phyloP scores from a whole-genome alignment of 2,113 vertebrate species.

The Reinhardtius hippoglossoides region DNA sequence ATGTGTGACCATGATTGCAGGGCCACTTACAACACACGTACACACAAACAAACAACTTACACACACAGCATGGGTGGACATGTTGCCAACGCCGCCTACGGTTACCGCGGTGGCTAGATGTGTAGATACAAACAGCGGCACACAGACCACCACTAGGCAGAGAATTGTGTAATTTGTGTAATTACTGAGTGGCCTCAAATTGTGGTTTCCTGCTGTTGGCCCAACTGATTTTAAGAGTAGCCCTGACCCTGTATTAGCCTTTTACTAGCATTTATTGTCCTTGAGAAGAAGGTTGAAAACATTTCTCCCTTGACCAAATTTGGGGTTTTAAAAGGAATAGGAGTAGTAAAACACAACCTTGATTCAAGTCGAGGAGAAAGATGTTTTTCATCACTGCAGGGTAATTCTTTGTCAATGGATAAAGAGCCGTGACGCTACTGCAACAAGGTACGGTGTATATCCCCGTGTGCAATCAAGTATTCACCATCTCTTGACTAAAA shows the following conservation, averaged over 20 bases:
- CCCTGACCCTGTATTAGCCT: slow-evolving; percentile 50
- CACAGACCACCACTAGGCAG: slow-evolving; percentile 7
- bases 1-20: slow-evolving; percentile 68
- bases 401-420: neutral
- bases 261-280: neutral
- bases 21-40: slow-evolving; percentile 32
- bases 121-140: slow-evolving; percentile 21
- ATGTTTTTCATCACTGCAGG: neutral
- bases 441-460: neutral
- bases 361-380: neutral
- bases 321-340: neutral
- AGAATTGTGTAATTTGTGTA: slow-evolving; percentile 66
- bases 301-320: slow-evolving; percentile 11
- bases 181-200: slow-evolving; percentile 76
- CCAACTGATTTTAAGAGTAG: slow-evolving; percentile 13
- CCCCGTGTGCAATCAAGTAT: slow-evolving; percentile 22
- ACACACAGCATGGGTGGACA: slow-evolving; percentile 4
- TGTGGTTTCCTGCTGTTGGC: slow-evolving; percentile 64
- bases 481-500: slow-evolving; percentile 29
- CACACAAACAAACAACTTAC: slow-evolving; percentile 32
- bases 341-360: slow-evolving; percentile 19
- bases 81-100: slow-evolving; percentile 9
- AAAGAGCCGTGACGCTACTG: neutral
- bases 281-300: slow-evolving; percentile 25
- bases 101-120: slow-evolving; percentile 8